Evolutionary conservation across 2,888 invertebrate species (phyloP), one percentile per base, ranked within the genome.

Genomic region (Trypoxylon attenuatum): DNA sequence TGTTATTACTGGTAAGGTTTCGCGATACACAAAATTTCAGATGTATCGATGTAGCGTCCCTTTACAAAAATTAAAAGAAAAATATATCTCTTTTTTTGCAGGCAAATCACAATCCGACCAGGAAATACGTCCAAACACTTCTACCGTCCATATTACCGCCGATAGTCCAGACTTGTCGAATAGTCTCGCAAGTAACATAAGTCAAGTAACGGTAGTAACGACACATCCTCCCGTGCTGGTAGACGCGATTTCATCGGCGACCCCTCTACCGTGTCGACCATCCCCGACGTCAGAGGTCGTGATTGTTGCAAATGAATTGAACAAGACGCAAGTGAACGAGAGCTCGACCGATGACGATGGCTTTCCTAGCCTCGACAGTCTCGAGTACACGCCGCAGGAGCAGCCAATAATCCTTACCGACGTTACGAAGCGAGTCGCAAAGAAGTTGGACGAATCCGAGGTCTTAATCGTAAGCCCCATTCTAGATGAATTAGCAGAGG

Each of bases 371-470:
- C 87, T 94, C 19, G 94, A 94, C 84, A 94, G 94, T 16, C 85
- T 94, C 39, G 94, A 94, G 78, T 92, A 91, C 84, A 88, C 74
- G 18, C 82, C 83, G 0, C 84, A 82, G 41, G 85, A 87, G 43
- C 86, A 86, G 27, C 78, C 84, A 5, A 84, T 85, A 29, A 76
- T 80, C 51, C 89, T 84, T 83, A 88, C 84, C 68, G 89, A 77
- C 82, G 87, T 73, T 5, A 71, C 82, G 5, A 82, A 82, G 55
- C 78, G 82, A 15, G 88, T 89, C 60, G 90, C 91, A 3, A 92
- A 94, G 52, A 93, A 94, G 58, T 86, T 96, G 65, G 96, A 96
- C 84, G 95, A 95, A 84, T 95, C 95, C 79, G 96, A 96, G 83
- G 96, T 96, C 4, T 86, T 95, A 47, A 95, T 96, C 59, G 91